phyloP scores from a whole-genome alignment of 2,113 vertebrate species.

The Mesembrinibis cayennensis region DNA sequence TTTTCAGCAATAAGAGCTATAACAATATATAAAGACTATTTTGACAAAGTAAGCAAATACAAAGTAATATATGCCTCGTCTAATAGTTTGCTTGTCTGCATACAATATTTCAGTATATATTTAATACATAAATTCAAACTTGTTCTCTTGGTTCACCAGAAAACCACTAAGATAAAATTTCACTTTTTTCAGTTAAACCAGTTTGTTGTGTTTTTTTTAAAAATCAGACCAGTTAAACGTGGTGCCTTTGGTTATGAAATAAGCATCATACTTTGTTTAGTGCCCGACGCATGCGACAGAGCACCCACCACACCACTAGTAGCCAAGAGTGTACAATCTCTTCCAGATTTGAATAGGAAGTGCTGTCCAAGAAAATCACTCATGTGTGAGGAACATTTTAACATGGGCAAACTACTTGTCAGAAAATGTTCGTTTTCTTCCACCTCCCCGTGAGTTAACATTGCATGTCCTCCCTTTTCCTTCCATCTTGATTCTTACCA shows the following conservation, averaged over 20 bases:
- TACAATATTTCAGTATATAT: not conserved
- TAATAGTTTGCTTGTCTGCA: not conserved
- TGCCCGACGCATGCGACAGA: not conserved
- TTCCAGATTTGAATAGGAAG: not conserved
- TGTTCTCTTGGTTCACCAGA: not conserved
- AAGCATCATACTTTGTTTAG: not conserved
- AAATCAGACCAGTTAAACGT: not conserved
- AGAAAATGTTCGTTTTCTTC: constrained; percentile 41
- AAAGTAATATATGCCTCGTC: not conserved
- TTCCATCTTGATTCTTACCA: not conserved
- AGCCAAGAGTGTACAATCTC: not conserved
- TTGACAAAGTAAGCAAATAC: not conserved
- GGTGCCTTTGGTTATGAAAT: not conserved
- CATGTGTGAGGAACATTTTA: constrained; percentile 8
- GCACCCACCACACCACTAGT: not conserved
- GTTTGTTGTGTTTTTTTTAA: not conserved
- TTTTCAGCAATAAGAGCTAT: not conserved
- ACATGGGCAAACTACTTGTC: constrained; percentile 42
- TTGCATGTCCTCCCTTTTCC: not conserved
- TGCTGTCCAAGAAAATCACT: constrained; percentile 16
- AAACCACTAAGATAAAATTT: not conserved
- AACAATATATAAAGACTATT: not conserved
- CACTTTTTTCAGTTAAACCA: not conserved
- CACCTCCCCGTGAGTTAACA: not conserved
- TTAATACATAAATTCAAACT: not conserved